A percentile compares a stretch with the other conserved stretches of the same genome.
Conservation (phyloP, 2,113 vertebrate species). For the Leptobrachium leishanense region DNA sequence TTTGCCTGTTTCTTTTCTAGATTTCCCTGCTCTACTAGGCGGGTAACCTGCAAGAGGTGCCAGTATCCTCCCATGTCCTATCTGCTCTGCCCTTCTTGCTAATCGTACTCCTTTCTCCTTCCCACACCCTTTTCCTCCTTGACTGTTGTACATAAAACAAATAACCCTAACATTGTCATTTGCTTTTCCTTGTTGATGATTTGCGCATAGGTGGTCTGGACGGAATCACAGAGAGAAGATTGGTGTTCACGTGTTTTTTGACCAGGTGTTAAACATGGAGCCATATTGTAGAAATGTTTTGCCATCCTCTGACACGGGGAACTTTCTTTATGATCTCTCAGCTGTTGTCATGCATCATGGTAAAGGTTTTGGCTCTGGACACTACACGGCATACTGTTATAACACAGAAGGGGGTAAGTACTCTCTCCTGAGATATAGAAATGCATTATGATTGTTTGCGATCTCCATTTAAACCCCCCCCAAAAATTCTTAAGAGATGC, state of each 20-base stretch:
- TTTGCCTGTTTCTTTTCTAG: too few species aligned
- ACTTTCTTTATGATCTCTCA: slow-evolving; percentile 95
- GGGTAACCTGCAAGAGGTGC: too few species aligned
- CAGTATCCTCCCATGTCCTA: too few species aligned
- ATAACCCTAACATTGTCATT: too few species aligned
- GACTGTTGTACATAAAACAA: too few species aligned
- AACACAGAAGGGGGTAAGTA: slow-evolving; percentile 98
- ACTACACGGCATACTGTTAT: slow-evolving; percentile 99
- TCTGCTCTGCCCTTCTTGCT: too few species aligned
- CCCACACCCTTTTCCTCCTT: too few species aligned
- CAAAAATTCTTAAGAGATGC: too few species aligned
- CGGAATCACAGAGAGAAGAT: slow-evolving; percentile 99
- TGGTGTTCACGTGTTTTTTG: slow-evolving; percentile 95
- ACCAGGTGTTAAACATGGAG: slow-evolving; percentile 97
- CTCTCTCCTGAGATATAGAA: not conserved
- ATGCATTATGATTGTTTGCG: not conserved
- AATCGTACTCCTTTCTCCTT: too few species aligned
- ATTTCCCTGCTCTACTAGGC: too few species aligned
- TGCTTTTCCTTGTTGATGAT: too few species aligned
- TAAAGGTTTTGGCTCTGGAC: slow-evolving; percentile 98
- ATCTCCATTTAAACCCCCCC: not conserved
- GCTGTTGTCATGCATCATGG: slow-evolving; percentile 99
- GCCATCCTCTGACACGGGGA: slow-evolving; percentile 83
- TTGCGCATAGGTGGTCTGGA: slow-evolving; percentile 86
- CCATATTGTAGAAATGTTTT: slow-evolving; percentile 90